A percentile compares a stretch with the other conserved stretches of the same genome.
phyloP scores from a whole-genome alignment of 2,888 invertebrate genomes.

The Anticlea derivata region DNA sequence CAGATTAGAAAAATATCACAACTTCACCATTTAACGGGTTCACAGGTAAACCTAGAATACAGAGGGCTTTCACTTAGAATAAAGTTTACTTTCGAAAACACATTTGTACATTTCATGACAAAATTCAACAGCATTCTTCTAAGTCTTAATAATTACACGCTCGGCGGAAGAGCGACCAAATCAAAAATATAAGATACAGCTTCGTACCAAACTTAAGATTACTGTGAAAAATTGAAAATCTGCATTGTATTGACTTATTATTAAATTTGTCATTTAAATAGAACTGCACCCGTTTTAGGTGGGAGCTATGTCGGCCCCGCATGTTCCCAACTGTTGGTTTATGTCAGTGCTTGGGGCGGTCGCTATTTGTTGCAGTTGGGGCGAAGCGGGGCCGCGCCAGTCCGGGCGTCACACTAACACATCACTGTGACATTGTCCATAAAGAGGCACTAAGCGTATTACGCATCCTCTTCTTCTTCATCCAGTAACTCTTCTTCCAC shows the following conservation, averaged over 20 bases:
- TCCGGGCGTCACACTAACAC: slow-evolving; percentile 82
- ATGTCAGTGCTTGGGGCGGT: slow-evolving; percentile 50
- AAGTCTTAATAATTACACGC: slow-evolving; percentile 77
- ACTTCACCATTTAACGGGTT: slow-evolving; percentile 75
- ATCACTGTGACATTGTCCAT: slow-evolving; percentile 84
- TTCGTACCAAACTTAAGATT: slow-evolving; percentile 74
- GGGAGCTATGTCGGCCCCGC: slow-evolving; percentile 78
- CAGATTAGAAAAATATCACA: slow-evolving; percentile 79
- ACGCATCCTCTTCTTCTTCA: slow-evolving; percentile 82
- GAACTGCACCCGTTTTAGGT: slow-evolving; percentile 81
- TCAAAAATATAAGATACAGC: slow-evolving; percentile 61
- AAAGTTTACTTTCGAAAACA: slow-evolving; percentile 80
- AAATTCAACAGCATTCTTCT: slow-evolving; percentile 82
- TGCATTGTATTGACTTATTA: slow-evolving; percentile 79
- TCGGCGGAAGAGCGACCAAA: slow-evolving; percentile 61
- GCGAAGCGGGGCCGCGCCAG: slow-evolving; percentile 77
- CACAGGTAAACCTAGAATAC: slow-evolving; percentile 78
- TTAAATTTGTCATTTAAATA: slow-evolving; percentile 83
- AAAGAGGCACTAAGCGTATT: slow-evolving; percentile 77
- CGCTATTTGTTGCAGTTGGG: slow-evolving; percentile 66
- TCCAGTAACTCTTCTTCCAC: slow-evolving; percentile 79
- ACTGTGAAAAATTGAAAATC: slow-evolving; percentile 74
- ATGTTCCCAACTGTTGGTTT: slow-evolving; percentile 73
- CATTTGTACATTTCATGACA: slow-evolving; percentile 84
- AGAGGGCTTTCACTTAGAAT: slow-evolving; percentile 78